Base-by-base conservation (phyloP, 2,888 invertebrate species). In the Argyresthia goedartella region DNA sequence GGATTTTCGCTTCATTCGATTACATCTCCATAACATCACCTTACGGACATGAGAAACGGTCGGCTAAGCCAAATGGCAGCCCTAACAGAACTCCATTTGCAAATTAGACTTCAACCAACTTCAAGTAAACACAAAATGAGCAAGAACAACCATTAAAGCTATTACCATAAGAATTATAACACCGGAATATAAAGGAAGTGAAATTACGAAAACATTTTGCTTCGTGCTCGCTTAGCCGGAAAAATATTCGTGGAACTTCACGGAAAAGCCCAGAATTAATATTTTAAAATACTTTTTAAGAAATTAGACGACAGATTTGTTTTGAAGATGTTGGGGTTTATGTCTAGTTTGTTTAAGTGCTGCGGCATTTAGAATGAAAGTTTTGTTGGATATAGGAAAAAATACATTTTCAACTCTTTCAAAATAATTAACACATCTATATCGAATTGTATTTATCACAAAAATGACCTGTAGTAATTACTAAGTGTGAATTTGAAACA, bases 11-110 rank as follows among this genome's bases (percentile, higher is more conserved):
- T 14, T 44, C 33, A 43, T 44, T 44, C 44, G 50, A 50, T 44
- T 50, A 50, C 16, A 41, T 4, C 25, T 9, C 8, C 3, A 3
- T 39, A 11, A 11, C 1, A 39, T 3, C 9, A 39, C 39, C n/a
- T 39, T 4, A 9, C 39, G 4, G 10, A 11, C 10, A n/a, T 14
- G 15, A 11, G 14, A 47, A 36, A 49, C 36, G 49, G 14, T 36
- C 25, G 36, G 35, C 78, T 81, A 80, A 81, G 81, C 80, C 74
- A 76, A 82, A 81, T 80, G 75, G 76, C 73, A 68, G 65, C 76
- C 80, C 76, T 71, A 75, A 77, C 76, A 77, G 75, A 74, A 67
- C 70, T 76, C 82, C 85, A 84, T 85, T 85, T 85, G 81, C 79
- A 81, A 84, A 85, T 85, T 79, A 81, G 71, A 78, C 67, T 46